phyloP scores from a whole-genome alignment of 2,888 invertebrate species.

The Tiliacea citrago region DNA sequence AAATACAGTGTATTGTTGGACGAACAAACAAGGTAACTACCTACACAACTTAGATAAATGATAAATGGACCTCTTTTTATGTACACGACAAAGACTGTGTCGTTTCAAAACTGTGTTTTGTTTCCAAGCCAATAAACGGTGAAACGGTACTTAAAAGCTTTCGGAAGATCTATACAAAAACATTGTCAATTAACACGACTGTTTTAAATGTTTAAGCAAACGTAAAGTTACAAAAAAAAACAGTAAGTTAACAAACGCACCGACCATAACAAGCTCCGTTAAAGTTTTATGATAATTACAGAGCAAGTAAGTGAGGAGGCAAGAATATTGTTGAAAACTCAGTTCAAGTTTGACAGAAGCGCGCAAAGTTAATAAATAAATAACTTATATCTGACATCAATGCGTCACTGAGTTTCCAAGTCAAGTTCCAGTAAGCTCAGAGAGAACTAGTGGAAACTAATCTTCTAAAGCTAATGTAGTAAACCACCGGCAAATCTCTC shows the following conservation, averaged over 20 bases:
- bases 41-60: constrained; percentile 57
- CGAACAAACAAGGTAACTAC: constrained; percentile 39
- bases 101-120: constrained; percentile 42
- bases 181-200: constrained; percentile 45
- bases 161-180: constrained; percentile 26
- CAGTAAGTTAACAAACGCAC: constrained; percentile 29
- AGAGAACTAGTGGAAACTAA: constrained; percentile 63
- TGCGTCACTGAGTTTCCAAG: constrained; percentile 57
- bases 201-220: constrained; percentile 38
- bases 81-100: constrained; percentile 32
- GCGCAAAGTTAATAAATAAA: constrained; percentile 34
- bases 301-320: constrained; percentile 13
- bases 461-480: constrained; percentile 66
- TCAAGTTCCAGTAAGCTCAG: constrained; percentile 50
- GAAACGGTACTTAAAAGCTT: constrained; percentile 38
- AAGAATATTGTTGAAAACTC: constrained; percentile 20
- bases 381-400: constrained; percentile 45
- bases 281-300: constrained; percentile 47
- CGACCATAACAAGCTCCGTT: constrained; percentile 38
- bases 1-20: constrained; percentile 68
- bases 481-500: constrained; percentile 72
- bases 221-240: constrained; percentile 35
- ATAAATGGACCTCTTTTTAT: constrained; percentile 57
- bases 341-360: constrained; percentile 22
- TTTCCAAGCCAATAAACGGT: constrained; percentile 27